Evolutionary conservation across 2,797 vertebrate genomes (phyloP), one percentile per base, ranked within the genome.

Genomic region (Enteromius anoplus): DNA sequence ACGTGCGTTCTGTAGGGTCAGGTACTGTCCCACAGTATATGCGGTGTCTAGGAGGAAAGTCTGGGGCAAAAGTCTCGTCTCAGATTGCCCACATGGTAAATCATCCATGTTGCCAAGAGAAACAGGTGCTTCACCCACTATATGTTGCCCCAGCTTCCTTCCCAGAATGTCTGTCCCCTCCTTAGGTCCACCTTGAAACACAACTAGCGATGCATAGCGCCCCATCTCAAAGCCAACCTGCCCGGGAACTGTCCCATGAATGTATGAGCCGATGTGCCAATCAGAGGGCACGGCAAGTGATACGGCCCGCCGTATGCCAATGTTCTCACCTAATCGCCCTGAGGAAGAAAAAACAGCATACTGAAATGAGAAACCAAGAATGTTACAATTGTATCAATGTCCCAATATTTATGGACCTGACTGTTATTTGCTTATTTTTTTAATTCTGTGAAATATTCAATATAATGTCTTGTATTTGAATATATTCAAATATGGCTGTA

Each of bases 291-390:
- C 90, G 1, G 90, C 91, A 70, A 98, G 85, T 3, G 93, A 94
- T 4, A 95, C 94, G 0, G 96, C 97, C 3, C 96, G 93, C 79
- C 91, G 95, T 84, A 97, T 85, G 0, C 89, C 90, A 93, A 98
- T 94, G 89, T 97, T 97, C 90, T 98, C 97, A 65, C 97, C 96
- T 3, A 98, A 93, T 11, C 95, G 96, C 76, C 97, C 97, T 98
- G 85, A 5, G 69, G 11, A 8, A 80, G n/a, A 26, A 64, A 37
- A 14, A 79, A 82, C 4, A 68, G 1, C 34, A 10, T 14, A 26
- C 62, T 21, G 23, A 58, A 69, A 15, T 21, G n/a, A n/a, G n/a
- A n/a, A n/a, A n/a, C n/a, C n/a, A n/a, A n/a, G n/a, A n/a, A n/a
- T n/a, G n/a, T n/a, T n/a, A n/a, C n/a, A n/a, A n/a, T n/a, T n/a